phyloP scores from a whole-genome alignment of 1,140 invertebrate species.

The Drosophila orena region DNA sequence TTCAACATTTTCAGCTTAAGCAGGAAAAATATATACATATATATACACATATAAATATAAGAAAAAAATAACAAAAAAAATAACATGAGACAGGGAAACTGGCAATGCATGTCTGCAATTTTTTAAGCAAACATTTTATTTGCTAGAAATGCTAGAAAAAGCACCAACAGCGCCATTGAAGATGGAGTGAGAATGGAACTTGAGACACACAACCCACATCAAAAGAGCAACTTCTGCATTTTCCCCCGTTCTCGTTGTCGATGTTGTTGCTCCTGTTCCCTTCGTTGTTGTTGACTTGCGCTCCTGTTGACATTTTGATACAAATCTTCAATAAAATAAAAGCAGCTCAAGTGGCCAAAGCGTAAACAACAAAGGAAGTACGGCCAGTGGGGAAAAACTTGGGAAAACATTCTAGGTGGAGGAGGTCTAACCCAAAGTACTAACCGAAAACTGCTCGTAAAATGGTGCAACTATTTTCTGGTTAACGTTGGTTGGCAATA shows the following conservation, averaged over 20 bases:
- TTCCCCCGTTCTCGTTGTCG: slow-evolving; percentile 1
- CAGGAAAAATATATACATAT: neutral
- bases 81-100: slow-evolving; percentile 21
- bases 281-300: slow-evolving; percentile 60
- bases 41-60: no score
- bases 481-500: neutral
- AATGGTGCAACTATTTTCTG: neutral
- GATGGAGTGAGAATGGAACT: slow-evolving; percentile 37
- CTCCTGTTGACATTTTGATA: slow-evolving; percentile 77
- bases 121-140: slow-evolving; percentile 80
- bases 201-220: slow-evolving; percentile 71
- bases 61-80: neutral
- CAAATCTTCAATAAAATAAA: slow-evolving; percentile 81
- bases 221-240: slow-evolving; percentile 62
- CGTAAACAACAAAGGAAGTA: slow-evolving; percentile 45
- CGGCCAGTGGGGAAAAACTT: slow-evolving; percentile 12
- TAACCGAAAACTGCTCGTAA: neutral
- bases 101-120: slow-evolving; percentile 73
- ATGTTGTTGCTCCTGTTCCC: slow-evolving; percentile 23
- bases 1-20: slow-evolving; percentile 63
- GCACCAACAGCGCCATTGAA: slow-evolving; percentile 7
- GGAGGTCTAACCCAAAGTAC: slow-evolving; percentile 45
- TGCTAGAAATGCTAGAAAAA: slow-evolving; percentile 50
- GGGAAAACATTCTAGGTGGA: slow-evolving; percentile 25
- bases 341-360: slow-evolving; percentile 66